These are phyloP conservation scores for Montipora cactus DNA, from an alignment of 64 coral and sea anemone species.

Conservation along the genomic window DNA sequence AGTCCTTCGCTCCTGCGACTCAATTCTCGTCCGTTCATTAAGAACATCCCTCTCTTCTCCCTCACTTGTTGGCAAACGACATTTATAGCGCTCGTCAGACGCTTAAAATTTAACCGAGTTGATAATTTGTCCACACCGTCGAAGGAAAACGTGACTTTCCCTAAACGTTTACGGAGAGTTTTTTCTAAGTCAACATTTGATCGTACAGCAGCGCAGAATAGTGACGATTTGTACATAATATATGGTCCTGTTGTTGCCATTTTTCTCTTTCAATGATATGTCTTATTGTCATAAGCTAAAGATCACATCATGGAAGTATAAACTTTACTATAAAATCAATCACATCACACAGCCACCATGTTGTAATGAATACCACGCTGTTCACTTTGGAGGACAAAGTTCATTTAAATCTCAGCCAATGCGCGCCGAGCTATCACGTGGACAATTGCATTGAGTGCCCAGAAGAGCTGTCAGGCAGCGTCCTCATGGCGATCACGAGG, in stretches of 20 bases:
- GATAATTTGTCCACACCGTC: slow-evolving; percentile 72
- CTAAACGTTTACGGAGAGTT: slow-evolving; percentile 60
- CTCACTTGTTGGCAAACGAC: slow-evolving; percentile 80
- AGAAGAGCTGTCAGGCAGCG: no score
- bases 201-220: slow-evolving; percentile 89
- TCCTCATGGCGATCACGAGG: no score
- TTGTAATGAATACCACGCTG: not conserved
- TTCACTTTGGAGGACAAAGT: slow-evolving; percentile 16
- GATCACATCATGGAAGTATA: not conserved
- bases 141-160: slow-evolving; percentile 75
- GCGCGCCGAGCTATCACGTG: slow-evolving; percentile 19
- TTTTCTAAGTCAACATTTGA: slow-evolving; percentile 85
- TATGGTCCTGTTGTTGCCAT: slow-evolving; percentile 95
- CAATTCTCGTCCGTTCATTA: slow-evolving; percentile 20
- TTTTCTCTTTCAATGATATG: not conserved
- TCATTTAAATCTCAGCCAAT: slow-evolving; percentile 46
- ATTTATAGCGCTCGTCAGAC: slow-evolving; percentile 78
- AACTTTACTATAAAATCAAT: not conserved
- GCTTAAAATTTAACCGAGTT: slow-evolving; percentile 75
- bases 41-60: slow-evolving; percentile 57
- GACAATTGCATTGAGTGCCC: no score
- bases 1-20: slow-evolving; percentile 58
- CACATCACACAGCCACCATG: not conserved
- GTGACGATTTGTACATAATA: slow-evolving; percentile 90
- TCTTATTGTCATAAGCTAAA: not conserved